Evolutionary conservation across 2,888 invertebrate genomes (phyloP).

Genomic region (Lingula anatina): DNA sequence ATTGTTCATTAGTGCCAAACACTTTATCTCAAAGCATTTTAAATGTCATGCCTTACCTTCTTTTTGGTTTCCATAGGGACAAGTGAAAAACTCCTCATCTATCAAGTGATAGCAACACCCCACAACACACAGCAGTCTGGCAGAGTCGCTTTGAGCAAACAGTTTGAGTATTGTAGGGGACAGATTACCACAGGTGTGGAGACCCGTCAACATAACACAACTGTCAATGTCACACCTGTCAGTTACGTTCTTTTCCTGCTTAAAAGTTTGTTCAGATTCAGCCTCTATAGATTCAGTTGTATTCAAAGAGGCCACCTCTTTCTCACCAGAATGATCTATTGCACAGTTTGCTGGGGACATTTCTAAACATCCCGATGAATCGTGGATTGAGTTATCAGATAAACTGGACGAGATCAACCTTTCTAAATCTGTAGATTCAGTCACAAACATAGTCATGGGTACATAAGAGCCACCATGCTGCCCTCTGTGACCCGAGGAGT

Average conservation of each 20-base stretch:
- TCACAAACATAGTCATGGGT: conserved; percentile 26
- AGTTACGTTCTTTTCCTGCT: no score
- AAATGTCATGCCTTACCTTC: no score
- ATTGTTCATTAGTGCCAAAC: no score
- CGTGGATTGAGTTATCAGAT: no score
- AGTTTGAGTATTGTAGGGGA: conserved; percentile 68
- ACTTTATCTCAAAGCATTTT: no score
- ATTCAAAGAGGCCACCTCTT: no score
- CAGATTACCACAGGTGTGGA: conserved; percentile 86
- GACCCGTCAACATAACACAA: conserved; percentile 58
- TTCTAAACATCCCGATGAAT: background rate
- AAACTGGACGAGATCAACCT: conserved; percentile 14
- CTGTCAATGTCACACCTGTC: no score
- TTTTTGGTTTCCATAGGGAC: no score
- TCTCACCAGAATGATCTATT: background rate
- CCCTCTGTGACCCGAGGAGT: background rate
- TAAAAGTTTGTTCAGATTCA: no score
- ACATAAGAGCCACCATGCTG: conserved; percentile 10
- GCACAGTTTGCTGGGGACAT: background rate
- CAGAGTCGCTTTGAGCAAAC: conserved; percentile 57
- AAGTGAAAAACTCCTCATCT: no score
- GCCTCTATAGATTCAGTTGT: no score
- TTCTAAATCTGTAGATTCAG: conserved; percentile 18
- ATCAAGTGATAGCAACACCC: conserved; percentile 88
- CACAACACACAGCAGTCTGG: conserved; percentile 69